Base-by-base conservation (phyloP, 1,140 invertebrate genomes). In the Sarcophaga bullata region DNA sequence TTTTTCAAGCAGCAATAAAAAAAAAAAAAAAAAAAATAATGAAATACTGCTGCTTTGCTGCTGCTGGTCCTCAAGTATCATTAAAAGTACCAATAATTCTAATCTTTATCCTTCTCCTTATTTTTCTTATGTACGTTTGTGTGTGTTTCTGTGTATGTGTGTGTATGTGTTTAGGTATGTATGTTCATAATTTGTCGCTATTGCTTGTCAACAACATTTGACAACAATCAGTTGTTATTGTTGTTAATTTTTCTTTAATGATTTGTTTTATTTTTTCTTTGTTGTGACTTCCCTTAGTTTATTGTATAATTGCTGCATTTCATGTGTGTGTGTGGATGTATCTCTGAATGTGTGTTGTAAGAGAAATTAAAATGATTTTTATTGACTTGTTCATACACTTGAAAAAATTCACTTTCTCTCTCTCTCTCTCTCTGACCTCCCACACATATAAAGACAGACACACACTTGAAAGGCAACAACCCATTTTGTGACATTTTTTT, bases 321-420 rank as follows among this genome's bases (percentile, higher is more conserved):
- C n/a, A n/a, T n/a, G 13, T 7, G 13, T n/a, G 54, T 58, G 13
- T 58, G 54, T n/a, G 50, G 1, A 52, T 52, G 6, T 52, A 52
- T 10, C 54, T 6, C 10, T n/a, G 13, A 58, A 58, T 58, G 4
- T 37, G 25, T 37, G 25, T 37, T 37, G 54, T 58, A n/a, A 58
- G n/a, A 58, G 54, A 58, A 58, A 58, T 58, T 58, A 58, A 58
- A 11, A 58, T 58, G 54, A 58, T 58, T 58, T n/a, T 58, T 58
- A 58, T 58, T 58, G 54, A 58, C 54, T 58, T 58, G 54, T 58
- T 13, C 54, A 58, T 13, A 13, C 54, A 58, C 54, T 58, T 58
- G 54, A 58, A 58, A 58, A 58, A n/a, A 58, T 13, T 7, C 54
- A 13, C 15, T n/a, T 15, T 58, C 54, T 58, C 54, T 58, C 25